Evolutionary conservation across 2,797 vertebrate species (phyloP).

Genomic region (Holocentrus rufus): DNA sequence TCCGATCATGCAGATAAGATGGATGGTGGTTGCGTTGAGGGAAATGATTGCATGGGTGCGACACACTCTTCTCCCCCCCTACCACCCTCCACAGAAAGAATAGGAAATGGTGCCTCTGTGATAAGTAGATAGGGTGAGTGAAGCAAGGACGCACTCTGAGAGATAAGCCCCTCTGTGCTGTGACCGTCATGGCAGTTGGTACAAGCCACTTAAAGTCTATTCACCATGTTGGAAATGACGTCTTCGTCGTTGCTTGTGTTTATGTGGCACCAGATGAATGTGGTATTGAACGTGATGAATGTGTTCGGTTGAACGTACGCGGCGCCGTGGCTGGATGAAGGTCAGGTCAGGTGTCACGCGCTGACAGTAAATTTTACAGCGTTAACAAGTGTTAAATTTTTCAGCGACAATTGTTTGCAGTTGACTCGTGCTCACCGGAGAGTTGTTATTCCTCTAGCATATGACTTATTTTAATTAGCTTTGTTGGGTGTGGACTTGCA

Average conservation of each 20-base stretch:
- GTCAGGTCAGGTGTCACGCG: too few species aligned
- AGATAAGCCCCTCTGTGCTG: conserved; percentile 48
- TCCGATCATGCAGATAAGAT: conserved; percentile 69
- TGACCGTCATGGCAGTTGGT: conserved; percentile 58
- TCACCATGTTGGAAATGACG: conserved; percentile 31
- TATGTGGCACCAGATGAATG: too few species aligned
- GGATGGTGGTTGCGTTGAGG: conserved; percentile 48
- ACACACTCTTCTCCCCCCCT: conserved; percentile 22
- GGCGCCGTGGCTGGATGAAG: too few species aligned
- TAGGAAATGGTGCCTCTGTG: conserved; percentile 67
- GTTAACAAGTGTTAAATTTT: conserved; percentile 15
- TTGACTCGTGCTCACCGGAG: conserved; percentile 17
- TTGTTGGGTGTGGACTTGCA: neutral
- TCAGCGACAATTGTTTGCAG: conserved; percentile 4
- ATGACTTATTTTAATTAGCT: conserved; percentile 10
- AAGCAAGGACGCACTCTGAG: conserved; percentile 41
- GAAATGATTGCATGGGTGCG: conserved; percentile 46
- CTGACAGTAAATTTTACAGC: too few species aligned
- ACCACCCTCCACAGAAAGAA: conserved; percentile 41
- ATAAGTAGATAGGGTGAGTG: conserved; percentile 65
- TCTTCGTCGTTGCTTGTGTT: conserved; percentile 15
- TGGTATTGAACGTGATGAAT: conserved; percentile 3
- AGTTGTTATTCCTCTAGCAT: conserved; percentile 1
- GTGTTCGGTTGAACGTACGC: too few species aligned
- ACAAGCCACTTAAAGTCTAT: conserved; percentile 50